phyloP scores from a whole-genome alignment of 2,888 invertebrate genomes.

The Biston betularia region DNA sequence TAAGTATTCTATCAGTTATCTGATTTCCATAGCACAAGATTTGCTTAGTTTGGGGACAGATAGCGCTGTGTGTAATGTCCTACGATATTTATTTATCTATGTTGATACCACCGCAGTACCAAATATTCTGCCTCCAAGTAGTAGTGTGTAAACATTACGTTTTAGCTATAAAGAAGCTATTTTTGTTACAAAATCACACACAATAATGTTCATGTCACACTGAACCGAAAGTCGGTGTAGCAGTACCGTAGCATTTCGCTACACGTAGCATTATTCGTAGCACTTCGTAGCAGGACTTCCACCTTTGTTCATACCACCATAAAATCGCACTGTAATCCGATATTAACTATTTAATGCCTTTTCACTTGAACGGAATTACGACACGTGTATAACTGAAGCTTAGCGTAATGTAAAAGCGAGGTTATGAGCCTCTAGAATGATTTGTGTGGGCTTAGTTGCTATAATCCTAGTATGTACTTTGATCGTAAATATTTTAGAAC shows the following conservation, averaged over 20 bases:
- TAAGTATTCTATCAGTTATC: too few relatives aligned
- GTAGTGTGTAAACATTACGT: too few relatives aligned
- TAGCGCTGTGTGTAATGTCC: too few relatives aligned
- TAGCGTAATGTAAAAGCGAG: conserved; percentile 21
- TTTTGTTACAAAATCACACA: too few relatives aligned
- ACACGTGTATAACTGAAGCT: conserved; percentile 13
- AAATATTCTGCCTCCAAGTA: too few relatives aligned
- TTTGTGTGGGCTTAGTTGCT: conserved; percentile 23
- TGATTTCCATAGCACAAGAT: too few relatives aligned
- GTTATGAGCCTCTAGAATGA: conserved; percentile 19
- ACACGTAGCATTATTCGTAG: conserved; percentile 18
- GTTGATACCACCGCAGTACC: too few relatives aligned
- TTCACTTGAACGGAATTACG: conserved; percentile 29
- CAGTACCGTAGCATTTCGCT: conserved; percentile 14
- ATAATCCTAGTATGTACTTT: conserved; percentile 15
- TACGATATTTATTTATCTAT: too few relatives aligned
- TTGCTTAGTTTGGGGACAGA: too few relatives aligned
- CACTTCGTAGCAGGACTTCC: conserved; percentile 3
- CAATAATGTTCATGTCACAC: too few relatives aligned
- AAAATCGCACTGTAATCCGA: conserved; percentile 23
- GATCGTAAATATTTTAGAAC: conserved; percentile 14
- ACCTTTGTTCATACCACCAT: conserved; percentile 5
- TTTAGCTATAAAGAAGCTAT: too few relatives aligned
- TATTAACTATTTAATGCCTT: conserved; percentile 26
- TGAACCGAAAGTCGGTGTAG: background rate